phyloP scores from a whole-genome alignment of 1,140 invertebrate genomes.

The Zaprionus capensis region DNA sequence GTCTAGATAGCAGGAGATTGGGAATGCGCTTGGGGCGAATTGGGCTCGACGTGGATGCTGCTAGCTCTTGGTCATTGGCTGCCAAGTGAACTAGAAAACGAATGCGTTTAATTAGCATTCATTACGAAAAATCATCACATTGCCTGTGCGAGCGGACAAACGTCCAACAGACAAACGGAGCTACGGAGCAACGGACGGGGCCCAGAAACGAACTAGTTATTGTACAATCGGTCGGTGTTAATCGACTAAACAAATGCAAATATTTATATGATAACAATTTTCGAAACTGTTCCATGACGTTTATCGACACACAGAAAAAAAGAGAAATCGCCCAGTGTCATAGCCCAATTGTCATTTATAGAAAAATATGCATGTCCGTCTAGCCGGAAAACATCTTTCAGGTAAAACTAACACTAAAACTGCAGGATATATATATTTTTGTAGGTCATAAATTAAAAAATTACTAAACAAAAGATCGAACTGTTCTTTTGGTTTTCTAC shows the following conservation, averaged over 20 bases:
- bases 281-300: slow-evolving; percentile 78
- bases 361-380: slow-evolving; percentile 6
- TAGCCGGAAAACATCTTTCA: slow-evolving; percentile 26
- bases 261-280: slow-evolving; percentile 70
- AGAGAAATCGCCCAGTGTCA: slow-evolving; percentile 38
- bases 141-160: slow-evolving; percentile 44
- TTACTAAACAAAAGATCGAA: slow-evolving; percentile 52
- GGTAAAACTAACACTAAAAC: slow-evolving; percentile 51
- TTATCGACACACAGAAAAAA: slow-evolving; percentile 30
- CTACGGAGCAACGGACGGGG: slow-evolving; percentile 1
- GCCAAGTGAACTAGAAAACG: slow-evolving; percentile 82
- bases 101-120: slow-evolving; percentile 83
- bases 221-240: slow-evolving; percentile 64
- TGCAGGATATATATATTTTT: slow-evolving; percentile 63
- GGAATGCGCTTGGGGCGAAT: neutral
- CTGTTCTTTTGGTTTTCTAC: slow-evolving; percentile 25
- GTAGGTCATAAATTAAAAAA: slow-evolving; percentile 74
- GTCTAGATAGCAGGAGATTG: slow-evolving; percentile 41
- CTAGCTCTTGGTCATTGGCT: slow-evolving; percentile 33
- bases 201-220: slow-evolving; percentile 57
- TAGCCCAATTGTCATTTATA: slow-evolving; percentile 27
- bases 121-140: slow-evolving; percentile 83
- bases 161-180: slow-evolving; percentile 62
- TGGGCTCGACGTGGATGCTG: slow-evolving; percentile 44
- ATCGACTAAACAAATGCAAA: slow-evolving; percentile 77